A percentile compares a stretch with the other conserved stretches of the same genome.
phyloP scores from a whole-genome alignment of 2,888 invertebrate species.

The Dorcus parallelipipedus region DNA sequence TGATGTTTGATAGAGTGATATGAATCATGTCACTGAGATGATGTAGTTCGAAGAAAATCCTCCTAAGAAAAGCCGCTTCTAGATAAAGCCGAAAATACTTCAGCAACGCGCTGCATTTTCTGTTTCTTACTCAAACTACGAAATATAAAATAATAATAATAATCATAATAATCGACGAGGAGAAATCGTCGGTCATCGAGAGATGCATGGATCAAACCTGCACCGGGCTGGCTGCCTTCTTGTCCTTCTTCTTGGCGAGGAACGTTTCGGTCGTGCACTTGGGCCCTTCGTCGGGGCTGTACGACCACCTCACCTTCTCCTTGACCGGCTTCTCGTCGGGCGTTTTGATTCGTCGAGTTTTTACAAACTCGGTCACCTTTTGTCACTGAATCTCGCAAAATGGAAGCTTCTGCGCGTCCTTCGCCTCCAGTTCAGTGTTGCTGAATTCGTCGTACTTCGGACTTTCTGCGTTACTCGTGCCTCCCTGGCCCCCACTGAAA shows the following conservation, averaged over 20 bases:
- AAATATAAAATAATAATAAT: neutral
- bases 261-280: conserved; percentile 47
- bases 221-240: conserved; percentile 45
- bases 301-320: conserved; percentile 48
- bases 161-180: neutral
- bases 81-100: conserved; percentile 11
- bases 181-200: neutral
- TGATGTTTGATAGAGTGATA: neutral
- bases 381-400: conserved; percentile 77
- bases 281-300: conserved; percentile 49
- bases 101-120: neutral
- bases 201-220: conserved; percentile 39
- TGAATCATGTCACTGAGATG: no score
- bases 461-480: conserved; percentile 56
- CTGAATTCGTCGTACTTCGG: conserved; percentile 62
- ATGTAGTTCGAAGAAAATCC: conserved; percentile 8
- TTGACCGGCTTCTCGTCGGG: conserved; percentile 46
- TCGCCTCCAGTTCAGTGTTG: conserved; percentile 56
- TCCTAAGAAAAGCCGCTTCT: no score
- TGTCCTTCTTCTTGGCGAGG: conserved; percentile 43
- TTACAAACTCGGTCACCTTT: conserved; percentile 57
- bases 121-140: neutral
- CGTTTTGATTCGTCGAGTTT: conserved; percentile 50
- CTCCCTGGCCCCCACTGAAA: conserved; percentile 57
- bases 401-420: conserved; percentile 65